phyloP scores from a whole-genome alignment of 1,140 invertebrate species.

The Zaprionus vittiger region DNA sequence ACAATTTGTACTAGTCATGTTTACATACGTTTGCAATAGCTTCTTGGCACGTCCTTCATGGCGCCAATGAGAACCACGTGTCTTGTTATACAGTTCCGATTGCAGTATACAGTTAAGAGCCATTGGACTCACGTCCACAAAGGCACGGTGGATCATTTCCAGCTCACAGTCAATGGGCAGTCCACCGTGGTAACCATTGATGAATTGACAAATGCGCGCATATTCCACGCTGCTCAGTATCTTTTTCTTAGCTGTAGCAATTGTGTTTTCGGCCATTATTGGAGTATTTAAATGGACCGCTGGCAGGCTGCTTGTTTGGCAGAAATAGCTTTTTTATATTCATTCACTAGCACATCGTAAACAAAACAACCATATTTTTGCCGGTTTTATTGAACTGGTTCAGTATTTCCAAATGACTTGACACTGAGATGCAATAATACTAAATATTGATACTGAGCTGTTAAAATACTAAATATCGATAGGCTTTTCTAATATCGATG shows the following conservation, averaged over 20 bases:
- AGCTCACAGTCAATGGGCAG: conserved; percentile 83
- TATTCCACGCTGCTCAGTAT: conserved; percentile 58
- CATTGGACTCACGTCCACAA: conserved; percentile 80
- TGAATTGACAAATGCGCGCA: conserved; percentile 64
- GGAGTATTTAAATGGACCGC: conserved; percentile 5
- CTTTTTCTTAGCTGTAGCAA: conserved; percentile 33
- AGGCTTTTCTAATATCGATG: background rate
- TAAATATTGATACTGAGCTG: background rate
- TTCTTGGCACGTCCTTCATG: conserved; percentile 70
- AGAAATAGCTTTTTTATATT: background rate
- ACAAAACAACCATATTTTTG: background rate
- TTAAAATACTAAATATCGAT: background rate
- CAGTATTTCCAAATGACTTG: background rate
- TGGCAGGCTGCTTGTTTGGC: background rate
- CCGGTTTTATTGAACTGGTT: conserved; percentile 4
- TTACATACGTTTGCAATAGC: conserved; percentile 59
- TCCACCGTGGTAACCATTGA: conserved; percentile 64
- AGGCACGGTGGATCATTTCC: conserved; percentile 74
- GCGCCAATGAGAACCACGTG: conserved; percentile 84
- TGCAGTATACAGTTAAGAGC: conserved; percentile 86
- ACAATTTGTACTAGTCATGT: background rate
- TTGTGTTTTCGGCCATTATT: conserved; percentile 38
- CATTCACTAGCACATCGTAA: background rate
- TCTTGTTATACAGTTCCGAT: conserved; percentile 67
- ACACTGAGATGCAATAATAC: background rate